Base-by-base conservation (phyloP, 1,140 invertebrate genomes). In the Idris sp. region DNA sequence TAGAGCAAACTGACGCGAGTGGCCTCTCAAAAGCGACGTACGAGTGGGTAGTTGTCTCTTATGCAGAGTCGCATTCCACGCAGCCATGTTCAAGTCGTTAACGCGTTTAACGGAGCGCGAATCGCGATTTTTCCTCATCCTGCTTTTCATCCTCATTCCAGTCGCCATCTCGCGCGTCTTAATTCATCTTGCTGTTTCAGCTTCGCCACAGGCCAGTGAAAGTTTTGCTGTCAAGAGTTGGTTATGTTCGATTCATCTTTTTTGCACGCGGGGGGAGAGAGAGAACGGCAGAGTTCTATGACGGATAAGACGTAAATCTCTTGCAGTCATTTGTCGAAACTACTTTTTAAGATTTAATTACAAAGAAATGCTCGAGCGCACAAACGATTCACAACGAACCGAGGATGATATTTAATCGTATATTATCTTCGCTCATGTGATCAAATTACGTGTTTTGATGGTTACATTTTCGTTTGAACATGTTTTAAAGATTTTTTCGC, bases 51-150 rank as follows among this genome's bases (percentile, higher is more conserved):
- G 30, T 48, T 49, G 35, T 58, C 35, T 72, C 38, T 30, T 36
- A 74, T 74, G 68, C 51, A 51, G 71, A 54, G 41, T 73, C 41
- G 65, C 61, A 76, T 79, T 76, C 71, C 62, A 13, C 35, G 25
- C 59, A 75, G 54, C 30, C 33, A 69, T 54, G 51, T 40, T 43
- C 40, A 59, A 64, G 35, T 82, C 79, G 69, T 82, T 81, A 82
- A 83, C 79, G 65, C 77, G 74, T 77, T 82, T 82, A 82, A 82
- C 81, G 69, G 76, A 75, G 72, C 74, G 74, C 69, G 40, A 79
- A 81, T 81, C 74, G 69, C 67, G 68, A 81, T 78, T 74, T 78
- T 38, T 74, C 33, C 68, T 77, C 54, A 53, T 62, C 48, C 43
- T 49, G 51, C 64, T 69, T 53, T 56, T 67, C 31, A 26, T 56